Base-by-base conservation (phyloP, 1,140 invertebrate genomes). In the Rhizoglyphus robini region DNA sequence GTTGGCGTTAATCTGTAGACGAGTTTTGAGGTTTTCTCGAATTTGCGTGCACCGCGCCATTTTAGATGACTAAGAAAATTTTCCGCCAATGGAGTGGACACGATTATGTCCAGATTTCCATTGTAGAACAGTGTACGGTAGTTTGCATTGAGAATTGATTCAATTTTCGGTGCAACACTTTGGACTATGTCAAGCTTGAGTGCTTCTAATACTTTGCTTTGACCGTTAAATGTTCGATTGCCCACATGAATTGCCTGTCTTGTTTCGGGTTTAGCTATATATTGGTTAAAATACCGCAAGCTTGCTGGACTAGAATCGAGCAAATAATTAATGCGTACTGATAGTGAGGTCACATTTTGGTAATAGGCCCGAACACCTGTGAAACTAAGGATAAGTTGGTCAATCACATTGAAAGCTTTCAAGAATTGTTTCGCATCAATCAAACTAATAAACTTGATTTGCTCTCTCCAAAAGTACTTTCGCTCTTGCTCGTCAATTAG, bases 51-150 rank as follows among this genome's bases (percentile, higher is more conserved):
- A 0, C 81, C 83, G 27, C 77, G 74, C 79, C 88, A 91, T 41
- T 85, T 78, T 0, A 91, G 73, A 11, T 72, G 75, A 32, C 74
- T 68, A 5, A 91, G 73, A 72, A 85, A 89, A 68, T 84, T 84
- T 49, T 84, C 80, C 0, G 87, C 88, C 30, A 86, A 71, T 0
- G 87, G 83, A 74, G 88, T 88, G 0, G 87, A 84, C 3, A 89
- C 83, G 70, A 90, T 88, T n/a, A 92, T 84, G 72, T 92, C 88
- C 36, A 91, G 72, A 71, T 91, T 87, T 0, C 88, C 88, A 72
- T 83, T 89, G 73, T 90, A 92, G 13, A 71, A 36, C 29, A 70
- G 23, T 5, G 65, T 63, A 48, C 66, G 38, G 63, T 71, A 71
- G 38, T 70, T 47, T 15, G 41, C 41, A 60, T 79, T 72, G 79